phyloP scores from a whole-genome alignment of 2,888 invertebrate species.

The Tolmerus cingulatus region DNA sequence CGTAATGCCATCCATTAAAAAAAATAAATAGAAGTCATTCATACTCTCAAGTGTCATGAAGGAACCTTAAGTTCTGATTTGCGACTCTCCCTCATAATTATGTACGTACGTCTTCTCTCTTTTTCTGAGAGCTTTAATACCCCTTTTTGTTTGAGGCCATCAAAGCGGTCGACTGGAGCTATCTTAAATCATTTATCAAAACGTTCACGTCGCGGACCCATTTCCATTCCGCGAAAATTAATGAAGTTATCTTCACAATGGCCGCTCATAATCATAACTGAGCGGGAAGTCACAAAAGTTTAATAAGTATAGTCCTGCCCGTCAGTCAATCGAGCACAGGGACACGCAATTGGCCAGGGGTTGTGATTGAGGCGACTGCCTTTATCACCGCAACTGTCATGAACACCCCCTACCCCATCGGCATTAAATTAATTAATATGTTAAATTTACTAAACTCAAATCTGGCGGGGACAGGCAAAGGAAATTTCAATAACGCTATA shows the following conservation, averaged over 20 bases:
- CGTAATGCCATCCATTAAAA: background rate
- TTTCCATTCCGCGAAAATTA: background rate
- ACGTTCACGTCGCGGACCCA: background rate
- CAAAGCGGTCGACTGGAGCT: background rate
- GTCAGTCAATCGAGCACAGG: background rate
- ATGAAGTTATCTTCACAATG: background rate
- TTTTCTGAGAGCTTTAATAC: background rate
- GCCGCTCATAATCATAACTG: background rate
- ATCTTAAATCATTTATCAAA: background rate
- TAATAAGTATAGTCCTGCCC: background rate
- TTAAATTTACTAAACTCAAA: background rate
- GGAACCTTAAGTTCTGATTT: background rate
- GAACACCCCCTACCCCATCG: background rate
- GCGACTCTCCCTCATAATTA: too few species aligned
- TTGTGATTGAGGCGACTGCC: background rate
- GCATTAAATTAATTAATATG: background rate
- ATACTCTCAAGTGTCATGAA: background rate
- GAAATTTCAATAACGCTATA: background rate
- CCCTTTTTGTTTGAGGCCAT: background rate
- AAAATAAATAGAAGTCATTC: background rate
- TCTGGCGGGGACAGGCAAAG: background rate
- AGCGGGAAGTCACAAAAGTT: background rate
- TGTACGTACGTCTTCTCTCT: background rate
- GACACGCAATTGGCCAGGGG: background rate
- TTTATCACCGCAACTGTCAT: background rate